A percentile compares a stretch with the other conserved stretches of the same genome.
These are phyloP conservation scores for Muscina levida DNA, from an alignment of 2,888 invertebrate species.

Conservation along the genomic window DNA sequence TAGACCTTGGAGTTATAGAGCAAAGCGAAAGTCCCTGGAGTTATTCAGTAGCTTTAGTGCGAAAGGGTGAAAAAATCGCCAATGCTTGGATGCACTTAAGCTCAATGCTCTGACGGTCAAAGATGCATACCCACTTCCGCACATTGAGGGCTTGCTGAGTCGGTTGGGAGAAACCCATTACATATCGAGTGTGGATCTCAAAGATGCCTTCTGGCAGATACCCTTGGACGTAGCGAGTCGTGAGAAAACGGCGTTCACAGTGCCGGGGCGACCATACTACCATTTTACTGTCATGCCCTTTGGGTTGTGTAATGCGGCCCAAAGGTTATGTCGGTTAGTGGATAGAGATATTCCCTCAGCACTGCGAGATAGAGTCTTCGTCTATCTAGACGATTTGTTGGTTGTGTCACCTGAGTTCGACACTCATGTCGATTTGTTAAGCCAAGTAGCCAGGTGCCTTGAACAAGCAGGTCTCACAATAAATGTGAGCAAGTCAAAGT, in stretches of 20 bases:
- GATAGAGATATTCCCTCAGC: background rate
- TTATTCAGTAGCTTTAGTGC: too few relatives aligned
- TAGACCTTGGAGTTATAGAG: slow-evolving; percentile 69
- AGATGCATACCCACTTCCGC: too few relatives aligned
- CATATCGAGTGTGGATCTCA: too few relatives aligned
- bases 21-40: too few relatives aligned
- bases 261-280: slow-evolving; percentile 12
- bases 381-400: slow-evolving; percentile 1
- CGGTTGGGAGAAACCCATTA: too few relatives aligned
- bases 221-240: too few relatives aligned
- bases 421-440: background rate
- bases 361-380: background rate
- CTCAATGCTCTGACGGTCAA: too few relatives aligned
- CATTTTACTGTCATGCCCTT: slow-evolving; percentile 26
- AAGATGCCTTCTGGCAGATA: too few relatives aligned
- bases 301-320: slow-evolving; percentile 25
- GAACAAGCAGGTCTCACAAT: background rate
- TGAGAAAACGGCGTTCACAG: slow-evolving; percentile 45
- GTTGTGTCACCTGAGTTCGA: background rate
- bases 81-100: too few relatives aligned
- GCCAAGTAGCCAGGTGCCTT: background rate
- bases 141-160: too few relatives aligned
- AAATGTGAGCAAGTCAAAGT: background rate
- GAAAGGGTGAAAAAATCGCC: too few relatives aligned
- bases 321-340: slow-evolving; percentile 12